These are phyloP conservation scores for Hymenochirus boettgeri DNA, from an alignment of 2,113 vertebrate species.

Conservation along the genomic window DNA sequence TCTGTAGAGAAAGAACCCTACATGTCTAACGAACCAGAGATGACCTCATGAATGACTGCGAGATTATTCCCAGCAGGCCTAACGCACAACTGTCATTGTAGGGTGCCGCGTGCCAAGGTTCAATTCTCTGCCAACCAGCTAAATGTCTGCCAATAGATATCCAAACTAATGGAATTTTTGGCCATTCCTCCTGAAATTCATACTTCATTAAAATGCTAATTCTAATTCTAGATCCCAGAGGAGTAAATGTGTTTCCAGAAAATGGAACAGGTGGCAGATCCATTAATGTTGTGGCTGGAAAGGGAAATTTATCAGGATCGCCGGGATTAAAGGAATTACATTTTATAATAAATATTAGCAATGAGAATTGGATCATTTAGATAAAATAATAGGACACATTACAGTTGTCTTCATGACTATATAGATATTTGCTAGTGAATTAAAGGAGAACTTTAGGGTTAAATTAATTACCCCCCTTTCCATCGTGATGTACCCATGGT, in stretches of 20 bases:
- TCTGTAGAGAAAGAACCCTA: neutral
- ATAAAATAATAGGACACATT: neutral
- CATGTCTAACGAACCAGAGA: neutral
- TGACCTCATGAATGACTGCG: neutral
- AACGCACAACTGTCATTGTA: neutral
- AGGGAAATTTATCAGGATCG: neutral
- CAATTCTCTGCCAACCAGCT: conserved; percentile 14
- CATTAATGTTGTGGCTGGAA: conserved; percentile 9
- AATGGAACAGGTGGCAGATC: conserved; percentile 20
- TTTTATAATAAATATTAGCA: neutral
- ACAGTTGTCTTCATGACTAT: too few species aligned
- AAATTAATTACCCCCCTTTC: too few species aligned
- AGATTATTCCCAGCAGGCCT: conserved; percentile 7
- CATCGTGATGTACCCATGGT: too few species aligned
- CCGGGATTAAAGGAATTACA: neutral
- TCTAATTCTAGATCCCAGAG: conserved; percentile 28
- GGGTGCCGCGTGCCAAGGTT: conserved; percentile 3
- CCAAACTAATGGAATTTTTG: conserved; percentile 32
- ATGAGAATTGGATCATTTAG: neutral
- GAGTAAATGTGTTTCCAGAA: conserved; percentile 22
- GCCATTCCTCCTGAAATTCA: conserved; percentile 30
- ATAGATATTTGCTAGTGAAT: too few species aligned
- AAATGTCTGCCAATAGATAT: conserved; percentile 21
- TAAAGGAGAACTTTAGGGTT: too few species aligned
- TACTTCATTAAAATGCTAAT: conserved; percentile 41